Base-by-base conservation (phyloP, 2,888 invertebrate species). In the Drosophila setosimentum region DNA sequence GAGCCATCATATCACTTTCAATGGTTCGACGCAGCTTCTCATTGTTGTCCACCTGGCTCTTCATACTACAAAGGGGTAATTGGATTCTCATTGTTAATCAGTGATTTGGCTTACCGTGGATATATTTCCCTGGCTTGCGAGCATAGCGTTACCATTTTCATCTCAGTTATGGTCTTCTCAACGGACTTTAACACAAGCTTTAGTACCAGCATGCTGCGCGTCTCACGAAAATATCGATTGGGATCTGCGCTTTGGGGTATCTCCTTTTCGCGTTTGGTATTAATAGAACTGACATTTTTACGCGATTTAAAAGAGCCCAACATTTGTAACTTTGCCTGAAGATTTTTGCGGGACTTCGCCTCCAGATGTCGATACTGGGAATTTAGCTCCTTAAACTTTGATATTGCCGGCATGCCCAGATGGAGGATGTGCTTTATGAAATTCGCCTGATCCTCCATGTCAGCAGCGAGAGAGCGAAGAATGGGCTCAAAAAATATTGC, bases 401-500 rank as follows among this genome's bases (percentile, higher is more conserved):
- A 63, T 40, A 92, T 91, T 0, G 93, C 93, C 29, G 93, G 93
- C 72, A 89, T 80, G 3, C 93, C 93, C 54, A 93, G 76, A 65
- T 89, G 85, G 29, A 93, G 83, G 7, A 93, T 92, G 58, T 92
- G 91, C 35, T 91, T 90, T 11, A 92, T 92, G 42, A 93, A 93
- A 27, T 83, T 87, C 1, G 83, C 62, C 68, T 93, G 93, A 78
- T 93, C 93, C n/a, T 91, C 89, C 74, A 92, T 91, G 59, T 93
- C 93, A 29, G 72, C 71, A 48, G 85, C 82, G 0, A 93, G 87
- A 4, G 93, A 92, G 13, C 89, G 80, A 10, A 93, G 69, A 8
- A 93, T 92, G 3, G 93, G 92, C 50, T 93, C 93, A 69, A 92
- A 93, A 66, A 92, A 93, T 35, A 92, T 92, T 21, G 88, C 90